A percentile compares a stretch with the other conserved stretches of the same genome.
Evolutionary conservation across 1,140 invertebrate species (phyloP).

Genomic region (Colletes gigas): DNA sequence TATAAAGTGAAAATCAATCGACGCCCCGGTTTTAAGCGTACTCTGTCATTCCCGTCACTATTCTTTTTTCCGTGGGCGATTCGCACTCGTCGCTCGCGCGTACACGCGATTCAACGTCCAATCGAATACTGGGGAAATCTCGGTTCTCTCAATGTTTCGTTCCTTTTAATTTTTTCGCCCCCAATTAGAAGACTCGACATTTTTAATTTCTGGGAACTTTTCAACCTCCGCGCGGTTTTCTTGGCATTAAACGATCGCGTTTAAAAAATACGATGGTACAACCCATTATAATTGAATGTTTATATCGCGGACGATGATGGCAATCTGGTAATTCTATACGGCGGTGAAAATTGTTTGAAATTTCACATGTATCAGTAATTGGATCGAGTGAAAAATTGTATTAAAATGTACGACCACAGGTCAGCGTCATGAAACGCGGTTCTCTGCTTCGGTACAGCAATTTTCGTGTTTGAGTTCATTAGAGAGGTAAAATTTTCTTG

Average conservation of each 20-base stretch:
- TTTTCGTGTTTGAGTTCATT: no score
- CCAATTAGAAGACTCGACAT: conserved; percentile 16
- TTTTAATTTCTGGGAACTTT: conserved; percentile 8
- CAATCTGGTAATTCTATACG: no score
- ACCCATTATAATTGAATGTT: no score
- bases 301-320: no score
- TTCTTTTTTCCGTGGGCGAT: conserved; percentile 18
- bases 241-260: not conserved
- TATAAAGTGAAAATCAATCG: conserved; percentile 49
- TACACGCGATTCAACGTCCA: not conserved
- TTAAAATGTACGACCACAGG: no score
- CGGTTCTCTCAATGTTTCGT: not conserved
- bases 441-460: no score
- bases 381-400: no score
- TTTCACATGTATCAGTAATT: no score
- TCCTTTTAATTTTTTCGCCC: not conserved
- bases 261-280: not conserved
- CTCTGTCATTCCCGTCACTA: conserved; percentile 5
- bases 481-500: no score
- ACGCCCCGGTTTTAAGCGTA: conserved; percentile 11
- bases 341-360: no score
- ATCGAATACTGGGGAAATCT: not conserved
- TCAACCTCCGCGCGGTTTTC: not conserved
- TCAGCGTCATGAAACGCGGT: no score
- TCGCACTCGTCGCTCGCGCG: not conserved